Base-by-base conservation (phyloP, 2,888 invertebrate genomes). In the Acrobasis repandana region DNA sequence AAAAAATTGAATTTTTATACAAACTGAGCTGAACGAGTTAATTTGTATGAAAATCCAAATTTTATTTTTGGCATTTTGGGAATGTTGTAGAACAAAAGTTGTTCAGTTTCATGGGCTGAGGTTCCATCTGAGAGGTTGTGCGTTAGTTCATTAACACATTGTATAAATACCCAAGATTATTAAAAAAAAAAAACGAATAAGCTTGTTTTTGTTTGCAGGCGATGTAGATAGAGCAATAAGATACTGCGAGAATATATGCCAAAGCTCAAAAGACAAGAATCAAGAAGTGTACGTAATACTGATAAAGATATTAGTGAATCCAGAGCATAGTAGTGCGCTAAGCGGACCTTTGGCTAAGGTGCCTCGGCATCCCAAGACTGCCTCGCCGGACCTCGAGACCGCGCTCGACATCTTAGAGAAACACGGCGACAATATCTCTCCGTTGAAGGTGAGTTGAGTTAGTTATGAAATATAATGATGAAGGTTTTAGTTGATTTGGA, bases 341-440 rank as follows among this genome's bases (percentile, higher is more conserved):
- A 76, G 75, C 9, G 93, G 93, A 0, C 93, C 91, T 0, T 76
- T 94, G 60, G 81, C 93, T 47, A 90, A 86, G 58, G 85, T 83
- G 9, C 81, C 85, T 47, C 74, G 86, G 60, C 94, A 95, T 77
- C 94, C 93, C 49, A 94, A 94, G 71, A 94, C 95, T 0, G 85
- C 94, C 0, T 93, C 94, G 56, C 95, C 97, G 0, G 96, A 98
- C 82, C 84, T 97, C 48, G 95, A 96, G 72, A 94, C 95, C 60
- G 97, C 98, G 9, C 88, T 99, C 6, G 90, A 94, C 67, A 90
- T 99, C 61, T 88, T 99, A 46, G 96, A 97, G 74, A 95, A 96
- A 69, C 95, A 98, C 83, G 97, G 98, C 0, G 93, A 94, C 10
- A 95, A 96, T 83, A 96, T 99, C 73, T 95, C 98, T 72, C 97